A percentile compares a stretch with the other conserved stretches of the same genome.
Conservation (phyloP, 2,113 vertebrate genomes). For the Colius striatus region DNA sequence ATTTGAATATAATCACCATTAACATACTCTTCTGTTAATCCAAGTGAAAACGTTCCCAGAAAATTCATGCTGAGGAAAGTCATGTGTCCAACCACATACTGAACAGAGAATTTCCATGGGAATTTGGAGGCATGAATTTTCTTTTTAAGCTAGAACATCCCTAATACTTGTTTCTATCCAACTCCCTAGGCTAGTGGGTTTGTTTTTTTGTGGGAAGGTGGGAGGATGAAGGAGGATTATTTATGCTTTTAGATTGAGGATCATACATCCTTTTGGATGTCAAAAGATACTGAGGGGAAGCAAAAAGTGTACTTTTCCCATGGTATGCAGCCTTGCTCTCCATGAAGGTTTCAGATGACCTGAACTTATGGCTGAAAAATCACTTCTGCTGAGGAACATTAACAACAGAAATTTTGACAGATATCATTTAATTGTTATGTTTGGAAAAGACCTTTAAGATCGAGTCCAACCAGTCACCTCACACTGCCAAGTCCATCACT, state of each 20-base stretch:
- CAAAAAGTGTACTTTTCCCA: neutral
- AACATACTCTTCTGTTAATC: neutral
- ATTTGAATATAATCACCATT: neutral
- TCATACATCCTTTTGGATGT: neutral
- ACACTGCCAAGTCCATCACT: too few species aligned
- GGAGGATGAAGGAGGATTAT: neutral
- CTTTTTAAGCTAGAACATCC: neutral
- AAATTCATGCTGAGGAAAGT: neutral
- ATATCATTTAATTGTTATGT: neutral
- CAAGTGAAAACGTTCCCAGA: neutral
- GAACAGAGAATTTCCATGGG: neutral
- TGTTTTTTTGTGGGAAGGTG: too few species aligned
- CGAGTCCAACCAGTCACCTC: too few species aligned
- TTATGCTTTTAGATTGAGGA: neutral
- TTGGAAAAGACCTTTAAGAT: too few species aligned
- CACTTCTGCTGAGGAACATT: neutral
- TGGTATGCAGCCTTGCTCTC: fast-evolving
- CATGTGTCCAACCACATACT: neutral
- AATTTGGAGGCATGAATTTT: neutral
- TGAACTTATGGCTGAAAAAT: neutral
- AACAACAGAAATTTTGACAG: neutral
- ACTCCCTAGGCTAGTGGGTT: neutral
- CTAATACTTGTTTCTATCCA: neutral
- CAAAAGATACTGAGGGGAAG: neutral
- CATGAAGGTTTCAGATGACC: neutral